Conservation (phyloP, 2,113 vertebrate species). For the Thalassoma bifasciatum region DNA sequence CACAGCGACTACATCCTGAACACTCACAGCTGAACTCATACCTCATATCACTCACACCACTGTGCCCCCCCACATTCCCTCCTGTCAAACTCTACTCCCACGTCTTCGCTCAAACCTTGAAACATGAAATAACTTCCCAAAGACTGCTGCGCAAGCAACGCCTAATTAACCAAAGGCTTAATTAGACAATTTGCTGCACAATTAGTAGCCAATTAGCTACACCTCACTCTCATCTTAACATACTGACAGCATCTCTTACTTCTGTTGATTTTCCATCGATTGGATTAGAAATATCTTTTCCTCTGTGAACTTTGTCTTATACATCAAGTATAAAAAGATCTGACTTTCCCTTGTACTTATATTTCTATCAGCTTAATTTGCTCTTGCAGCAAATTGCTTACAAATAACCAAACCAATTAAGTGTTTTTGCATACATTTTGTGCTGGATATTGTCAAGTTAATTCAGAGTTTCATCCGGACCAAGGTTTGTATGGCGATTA, state of each 20-base stretch:
- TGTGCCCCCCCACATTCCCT: not conserved
- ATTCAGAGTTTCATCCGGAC: too few species aligned
- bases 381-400: not conserved
- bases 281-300: not conserved
- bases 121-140: constrained; percentile 83
- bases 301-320: not conserved
- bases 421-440: too few species aligned
- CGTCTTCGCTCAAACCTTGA: constrained; percentile 8
- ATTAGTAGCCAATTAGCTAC: constrained; percentile 97
- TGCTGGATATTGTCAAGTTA: too few species aligned
- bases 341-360: not conserved
- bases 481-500: too few species aligned
- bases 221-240: constrained; percentile 89
- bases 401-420: too few species aligned
- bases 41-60: not conserved
- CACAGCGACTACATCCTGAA: not conserved
- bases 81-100: constrained; percentile 15
- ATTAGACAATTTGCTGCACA: constrained; percentile 98
- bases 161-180: constrained; percentile 96
- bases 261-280: constrained; percentile 7
- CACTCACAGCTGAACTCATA: not conserved
- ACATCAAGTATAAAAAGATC: not conserved
- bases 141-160: constrained; percentile 92
- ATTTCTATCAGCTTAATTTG: not conserved
- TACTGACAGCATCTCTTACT: constrained; percentile 56